Base-by-base conservation (phyloP, 2,888 invertebrate species). In the Epirrhoe tristata region DNA sequence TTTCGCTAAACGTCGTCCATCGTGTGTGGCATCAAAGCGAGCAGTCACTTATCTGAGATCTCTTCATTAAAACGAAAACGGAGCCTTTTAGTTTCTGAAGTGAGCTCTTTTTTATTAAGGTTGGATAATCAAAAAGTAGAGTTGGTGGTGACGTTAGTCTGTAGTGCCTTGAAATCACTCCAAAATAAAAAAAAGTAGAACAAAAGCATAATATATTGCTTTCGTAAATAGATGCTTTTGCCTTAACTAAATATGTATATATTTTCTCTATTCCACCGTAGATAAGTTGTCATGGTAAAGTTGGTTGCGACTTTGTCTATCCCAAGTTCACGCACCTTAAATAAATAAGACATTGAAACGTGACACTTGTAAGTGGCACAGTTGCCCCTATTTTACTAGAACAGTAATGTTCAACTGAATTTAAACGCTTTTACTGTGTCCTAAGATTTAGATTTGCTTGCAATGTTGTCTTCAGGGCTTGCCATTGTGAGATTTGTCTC, bases 1-100 rank as follows among this genome's bases (percentile, higher is more conserved):
- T 67, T 55, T 69, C 69, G 67, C 67, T 70, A 69, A 74, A 77
- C 74, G 72, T 72, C 69, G 64, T 70, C 70, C 85, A 74, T 77
- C 84, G 85, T 87, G 86, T 86, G 87, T 84, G 87, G 86, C 71
- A 78, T 64, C 77, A 69, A 74, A 78, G 77, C 72, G 73, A 77
- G 73, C 77, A 77, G 74, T 61, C 66, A 74, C 73, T 85, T 86
- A 86, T 86, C 85, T 69, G 74, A 74, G 76, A 85, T 84, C 82
- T 82, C 80, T 85, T 86, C 82, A 86, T 87, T 86, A 85, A 82
- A 71, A 74, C 79, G 76, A 79, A 83, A 80, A 79, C 80, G 75
- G 72, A 75, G 74, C 77, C 74, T 74, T 75, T 74, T 74, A 63
- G 67, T 76, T 75, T 75, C 75, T 69, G 61, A 51, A 69, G 59